Evolutionary conservation across 2,888 invertebrate species (phyloP).

Genomic region (Chrysolina haemoptera): DNA sequence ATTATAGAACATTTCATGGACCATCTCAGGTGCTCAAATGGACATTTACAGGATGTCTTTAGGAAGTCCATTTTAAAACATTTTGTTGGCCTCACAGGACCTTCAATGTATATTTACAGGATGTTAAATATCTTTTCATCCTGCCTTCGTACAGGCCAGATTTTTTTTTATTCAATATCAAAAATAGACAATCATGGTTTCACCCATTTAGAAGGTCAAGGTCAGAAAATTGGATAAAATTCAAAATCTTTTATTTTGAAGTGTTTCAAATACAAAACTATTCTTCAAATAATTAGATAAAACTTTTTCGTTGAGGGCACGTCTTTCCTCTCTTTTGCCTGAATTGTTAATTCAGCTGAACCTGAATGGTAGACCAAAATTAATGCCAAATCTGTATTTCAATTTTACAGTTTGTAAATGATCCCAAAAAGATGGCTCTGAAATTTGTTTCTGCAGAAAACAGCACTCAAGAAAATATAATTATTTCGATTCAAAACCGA

Average conservation of each 20-base stretch:
- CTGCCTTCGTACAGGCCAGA: no score
- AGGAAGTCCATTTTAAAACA: not conserved
- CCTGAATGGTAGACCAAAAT: not conserved
- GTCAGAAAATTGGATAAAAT: no score
- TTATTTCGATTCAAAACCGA: no score
- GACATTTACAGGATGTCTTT: constrained; percentile 13
- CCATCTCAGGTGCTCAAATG: constrained; percentile 23
- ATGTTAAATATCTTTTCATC: no score
- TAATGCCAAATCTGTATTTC: not conserved
- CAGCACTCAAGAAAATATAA: no score
- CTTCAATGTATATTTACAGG: no score
- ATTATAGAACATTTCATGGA: constrained; percentile 17
- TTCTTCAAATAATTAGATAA: not conserved
- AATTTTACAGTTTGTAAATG: not conserved
- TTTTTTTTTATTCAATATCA: no score
- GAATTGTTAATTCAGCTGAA: constrained; percentile 15
- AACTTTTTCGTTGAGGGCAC: not conserved
- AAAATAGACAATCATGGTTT: no score
- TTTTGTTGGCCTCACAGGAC: no score
- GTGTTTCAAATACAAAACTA: no score
- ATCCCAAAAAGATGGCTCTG: not conserved
- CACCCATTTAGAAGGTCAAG: no score
- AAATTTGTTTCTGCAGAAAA: not conserved
- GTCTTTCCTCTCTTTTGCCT: constrained; percentile 16
- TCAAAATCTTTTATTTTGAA: no score